Conservation (phyloP, 2,888 invertebrate genomes). For the Microchrysa polita region DNA sequence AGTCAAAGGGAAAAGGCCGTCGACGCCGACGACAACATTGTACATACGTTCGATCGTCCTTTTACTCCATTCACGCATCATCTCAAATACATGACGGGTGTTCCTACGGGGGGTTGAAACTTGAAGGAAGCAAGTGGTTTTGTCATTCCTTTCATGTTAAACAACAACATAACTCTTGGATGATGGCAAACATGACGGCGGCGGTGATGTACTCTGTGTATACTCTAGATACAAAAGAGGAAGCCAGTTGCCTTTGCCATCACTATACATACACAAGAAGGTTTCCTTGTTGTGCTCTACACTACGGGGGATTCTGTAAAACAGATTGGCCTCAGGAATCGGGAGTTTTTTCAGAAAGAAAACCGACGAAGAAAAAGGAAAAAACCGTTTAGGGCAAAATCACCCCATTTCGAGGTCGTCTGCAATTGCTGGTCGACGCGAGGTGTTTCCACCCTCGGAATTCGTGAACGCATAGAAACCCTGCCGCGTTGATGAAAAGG, state of each 20-base stretch:
- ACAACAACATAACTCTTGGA: slow-evolving; percentile 44
- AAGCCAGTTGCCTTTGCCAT: slow-evolving; percentile 36
- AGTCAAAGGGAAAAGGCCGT: slow-evolving; percentile 46
- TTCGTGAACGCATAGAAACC: background rate
- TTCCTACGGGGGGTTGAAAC: slow-evolving; percentile 46
- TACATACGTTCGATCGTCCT: slow-evolving; percentile 15
- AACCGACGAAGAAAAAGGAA: too few species aligned
- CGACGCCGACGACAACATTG: slow-evolving; percentile 50
- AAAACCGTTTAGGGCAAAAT: slow-evolving; percentile 45
- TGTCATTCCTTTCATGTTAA: slow-evolving; percentile 53
- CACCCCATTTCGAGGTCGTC: slow-evolving; percentile 31
- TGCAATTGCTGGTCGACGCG: background rate
- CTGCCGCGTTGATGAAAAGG: background rate
- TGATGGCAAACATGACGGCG: slow-evolving; percentile 12
- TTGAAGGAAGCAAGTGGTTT: slow-evolving; percentile 53
- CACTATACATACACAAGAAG: background rate
- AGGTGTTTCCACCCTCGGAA: slow-evolving; percentile 1
- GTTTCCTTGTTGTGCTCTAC: slow-evolving; percentile 11
- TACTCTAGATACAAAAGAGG: background rate
- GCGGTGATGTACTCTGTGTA: slow-evolving; percentile 20
- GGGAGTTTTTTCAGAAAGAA: slow-evolving; percentile 33
- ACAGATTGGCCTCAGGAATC: slow-evolving; percentile 42
- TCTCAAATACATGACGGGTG: slow-evolving; percentile 42
- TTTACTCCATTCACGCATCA: slow-evolving; percentile 23
- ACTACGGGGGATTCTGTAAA: background rate